Base-by-base conservation (phyloP, 1,140 invertebrate genomes). In the Chironomus striatipennis region DNA sequence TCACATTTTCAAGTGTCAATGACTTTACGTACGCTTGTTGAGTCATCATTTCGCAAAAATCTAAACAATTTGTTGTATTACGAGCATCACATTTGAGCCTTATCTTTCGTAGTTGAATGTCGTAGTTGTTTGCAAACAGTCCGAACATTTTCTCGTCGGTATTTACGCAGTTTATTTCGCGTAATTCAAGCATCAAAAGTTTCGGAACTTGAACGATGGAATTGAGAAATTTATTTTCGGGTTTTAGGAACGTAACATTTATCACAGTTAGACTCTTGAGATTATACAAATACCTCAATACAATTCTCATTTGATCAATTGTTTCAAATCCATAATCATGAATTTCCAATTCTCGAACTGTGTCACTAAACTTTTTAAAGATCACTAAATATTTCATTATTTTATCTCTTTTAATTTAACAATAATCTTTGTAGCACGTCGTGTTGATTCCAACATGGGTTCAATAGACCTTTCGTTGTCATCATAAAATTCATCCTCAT, bases 91-190 rank as follows among this genome's bases (percentile, higher is more conserved):
- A 70, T 70, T 17, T 18, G 2, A 70, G 18, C 7, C 65, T 70
- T 70, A 70, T 70, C 65, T 18, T 70, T 70, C 65, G 65, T 18
- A 70, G 6, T 20, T 70, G n/a, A 8, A 70, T 70, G 18, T 70
- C 65, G 10, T 21, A n/a, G 18, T 70, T 70, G n/a, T 17, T 18
- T 10, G 65, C 2, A 70, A 70, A 70, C 10, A 70, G 18, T 3
- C 5, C 17, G 20, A 70, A 70, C 3, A 70, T 70, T 70, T 18
- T 70, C 18, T 10, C 9, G 6, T 70, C 65, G 7, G 65, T 20
- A 70, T 70, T 12, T 70, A 70, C 65, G 65, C 65, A 70, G 65
- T 70, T 70, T 21, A 70, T 8, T 20, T 21, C 20, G 18, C n/a
- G n/a, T 9, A 70, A 18, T 3, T 17, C 9, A 9, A n/a, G 7